Evolutionary conservation across 2,113 vertebrate genomes (phyloP), one percentile per base, ranked within the genome.

Genomic region (Triplophysa tibetana): DNA sequence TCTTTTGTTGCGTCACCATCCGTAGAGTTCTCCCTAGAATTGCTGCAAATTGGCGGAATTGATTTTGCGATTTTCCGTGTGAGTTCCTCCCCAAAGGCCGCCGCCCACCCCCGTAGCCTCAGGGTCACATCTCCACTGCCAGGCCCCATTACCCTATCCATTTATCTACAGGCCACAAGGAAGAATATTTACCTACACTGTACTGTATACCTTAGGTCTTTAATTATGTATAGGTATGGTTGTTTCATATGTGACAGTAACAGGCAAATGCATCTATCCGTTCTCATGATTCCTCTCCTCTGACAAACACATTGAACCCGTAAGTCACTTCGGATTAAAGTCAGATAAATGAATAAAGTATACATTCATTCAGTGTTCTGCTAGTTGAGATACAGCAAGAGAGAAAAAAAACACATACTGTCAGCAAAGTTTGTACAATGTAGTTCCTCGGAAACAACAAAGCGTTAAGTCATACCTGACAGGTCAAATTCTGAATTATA

Each of bases 1-100:
- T 75, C 78, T 78, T 75, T 80, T 83, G 69, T 69, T 67, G 81
- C 26, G 9, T 78, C 74, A 17, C 50, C 43, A 26, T 78, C 48
- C 23, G 70, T 64, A 78, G 33, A 69, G 74, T 45, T 26, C 38
- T 78, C 65, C 48, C 9, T 41, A 62, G 63, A 67, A 68, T 69
- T 66, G 54, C 41, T 13, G 4, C 56, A 69, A 70, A 64, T 75
- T 65, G 26, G 58, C 54, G 26, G 73, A 83, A 82, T 86, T 75
- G 70, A 83, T 86, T 81, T 79, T 75, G 23, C 11, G 52, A 33
- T 60, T 78, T 68, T 78, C 45, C 7, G 8, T 45, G 41, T 65
- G 17, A 76, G 24, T 76, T 79, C 17, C 48, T 64, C 16, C 6
- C 16, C 63, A 65, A 38, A 67, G n/a, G 12, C 8, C 24, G 16